Evolutionary conservation across 2,888 invertebrate species (phyloP), one percentile per base, ranked within the genome.

Genomic region (Philaethria dido): DNA sequence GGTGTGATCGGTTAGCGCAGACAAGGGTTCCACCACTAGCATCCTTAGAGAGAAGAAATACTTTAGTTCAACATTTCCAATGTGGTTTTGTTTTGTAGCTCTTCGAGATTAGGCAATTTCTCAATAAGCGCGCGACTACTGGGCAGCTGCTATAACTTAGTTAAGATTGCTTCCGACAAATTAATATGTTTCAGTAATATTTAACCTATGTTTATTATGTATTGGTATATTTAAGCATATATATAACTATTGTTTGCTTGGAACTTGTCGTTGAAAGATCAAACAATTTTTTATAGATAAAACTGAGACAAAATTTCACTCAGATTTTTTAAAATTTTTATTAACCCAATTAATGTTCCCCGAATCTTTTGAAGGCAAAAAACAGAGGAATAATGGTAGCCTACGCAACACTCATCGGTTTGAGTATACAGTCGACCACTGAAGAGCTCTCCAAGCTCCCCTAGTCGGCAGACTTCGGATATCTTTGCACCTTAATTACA

Each of bases 401-500:
- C 85, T 85, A 89, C 88, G 90, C 86, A 88, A 86, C 87, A 85
- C 89, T 91, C 86, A 80, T 82, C 80, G 83, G 81, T 80, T 81
- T 82, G 84, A 91, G 92, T 84, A 87, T 85, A 84, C 84, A 82
- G 82, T 76, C 84, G 84, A 84, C 89, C 89, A 82, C 80, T 84
- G 79, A 80, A 88, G 90, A 78, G 84, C 82, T 69, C 92, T 92
- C 76, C 75, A 86, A 81, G 60, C 77, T 72, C 79, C 87, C 86
- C 85, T 78, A 82, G 81, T 80, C 81, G 80, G 83, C 82, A 85
- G 88, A 86, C 89, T 89, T 88, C 82, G 88, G 89, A 85, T 90
- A 92, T 91, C 92, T 89, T 91, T 90, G 87, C 90, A 89, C 92
- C 89, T 91, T 92, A 92, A 92, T 92, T 91, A 90, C 88, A 86